These are phyloP conservation scores for Choristoneura rosaceana DNA, from an alignment of 2,888 invertebrate genomes.

Conservation along the genomic window DNA sequence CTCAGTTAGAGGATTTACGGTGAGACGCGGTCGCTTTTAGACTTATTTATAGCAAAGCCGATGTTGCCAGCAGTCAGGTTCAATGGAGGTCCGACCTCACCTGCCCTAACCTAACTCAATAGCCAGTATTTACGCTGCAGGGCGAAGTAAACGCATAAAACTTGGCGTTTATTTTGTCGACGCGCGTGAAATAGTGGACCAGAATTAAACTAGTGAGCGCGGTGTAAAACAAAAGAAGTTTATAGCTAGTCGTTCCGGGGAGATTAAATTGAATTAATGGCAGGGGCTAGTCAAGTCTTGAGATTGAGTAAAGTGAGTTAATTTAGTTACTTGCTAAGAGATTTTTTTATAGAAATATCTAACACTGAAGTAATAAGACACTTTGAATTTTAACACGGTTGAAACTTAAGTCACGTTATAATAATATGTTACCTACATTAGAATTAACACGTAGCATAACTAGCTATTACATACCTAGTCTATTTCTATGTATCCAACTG, in stretches of 20 bases:
- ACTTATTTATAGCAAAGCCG: slow-evolving; percentile 52
- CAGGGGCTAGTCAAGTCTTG: background rate
- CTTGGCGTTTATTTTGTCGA: slow-evolving; percentile 21
- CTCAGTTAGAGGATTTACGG: slow-evolving; percentile 58
- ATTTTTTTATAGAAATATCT: too few species aligned
- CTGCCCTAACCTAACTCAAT: slow-evolving; percentile 12
- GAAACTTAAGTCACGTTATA: too few species aligned
- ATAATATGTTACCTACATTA: too few species aligned
- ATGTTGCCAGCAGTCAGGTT: slow-evolving; percentile 42
- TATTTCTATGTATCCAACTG: too few species aligned
- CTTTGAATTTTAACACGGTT: too few species aligned
- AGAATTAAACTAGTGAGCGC: slow-evolving; percentile 5
- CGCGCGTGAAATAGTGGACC: slow-evolving; percentile 4
- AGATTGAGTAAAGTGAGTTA: background rate
- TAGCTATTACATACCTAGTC: too few species aligned
- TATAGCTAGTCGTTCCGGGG: slow-evolving; percentile 5
- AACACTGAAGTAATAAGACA: too few species aligned
- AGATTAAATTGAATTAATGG: slow-evolving; percentile 11
- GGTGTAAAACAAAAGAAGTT: slow-evolving; percentile 11
- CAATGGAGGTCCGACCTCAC: slow-evolving; percentile 18
- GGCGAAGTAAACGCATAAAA: slow-evolving; percentile 11
- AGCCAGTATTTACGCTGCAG: slow-evolving; percentile 19
- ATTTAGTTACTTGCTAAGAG: background rate
- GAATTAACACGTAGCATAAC: too few species aligned
- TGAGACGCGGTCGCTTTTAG: slow-evolving; percentile 45